Percentiles rank a stretch among this genome's conserved stretches.
These are phyloP conservation scores for Drosophila suzukii DNA, from an alignment of 1,140 invertebrate genomes.

Conservation along the genomic window DNA sequence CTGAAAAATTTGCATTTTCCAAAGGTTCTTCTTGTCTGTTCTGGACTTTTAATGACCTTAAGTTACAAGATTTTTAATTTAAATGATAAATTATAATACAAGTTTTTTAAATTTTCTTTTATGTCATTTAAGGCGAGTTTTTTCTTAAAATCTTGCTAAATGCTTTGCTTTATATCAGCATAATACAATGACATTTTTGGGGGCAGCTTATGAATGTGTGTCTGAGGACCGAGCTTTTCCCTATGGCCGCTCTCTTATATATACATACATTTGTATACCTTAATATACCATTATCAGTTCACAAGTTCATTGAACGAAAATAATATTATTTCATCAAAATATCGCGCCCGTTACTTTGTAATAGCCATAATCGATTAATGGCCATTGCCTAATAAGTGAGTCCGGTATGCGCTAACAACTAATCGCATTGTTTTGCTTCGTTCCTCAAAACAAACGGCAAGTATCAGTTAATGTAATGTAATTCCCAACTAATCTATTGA, in stretches of 20 bases:
- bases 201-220: too few species aligned
- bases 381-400: slow-evolving; percentile 24
- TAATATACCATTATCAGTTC: too few species aligned
- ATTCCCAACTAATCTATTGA: slow-evolving; percentile 38
- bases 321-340: background rate
- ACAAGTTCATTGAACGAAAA: background rate
- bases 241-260: too few species aligned
- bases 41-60: background rate
- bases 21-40: too few species aligned
- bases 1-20: background rate
- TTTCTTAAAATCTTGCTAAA: background rate
- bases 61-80: background rate
- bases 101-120: background rate
- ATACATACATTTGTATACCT: too few species aligned
- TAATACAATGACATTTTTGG: too few species aligned
- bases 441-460: slow-evolving; percentile 13
- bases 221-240: too few species aligned
- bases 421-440: slow-evolving; percentile 28
- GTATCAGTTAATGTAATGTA: slow-evolving; percentile 33
- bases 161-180: background rate
- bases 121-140: too few species aligned
- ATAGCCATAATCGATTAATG: slow-evolving; percentile 12
- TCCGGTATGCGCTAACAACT: slow-evolving; percentile 26
- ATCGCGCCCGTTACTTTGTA: background rate
- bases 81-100: too few species aligned